A percentile compares a stretch with the other conserved stretches of the same genome.
These are phyloP conservation scores for Omphaloscelis lunosa DNA, from an alignment of 2,888 invertebrate genomes.

Conservation along the genomic window DNA sequence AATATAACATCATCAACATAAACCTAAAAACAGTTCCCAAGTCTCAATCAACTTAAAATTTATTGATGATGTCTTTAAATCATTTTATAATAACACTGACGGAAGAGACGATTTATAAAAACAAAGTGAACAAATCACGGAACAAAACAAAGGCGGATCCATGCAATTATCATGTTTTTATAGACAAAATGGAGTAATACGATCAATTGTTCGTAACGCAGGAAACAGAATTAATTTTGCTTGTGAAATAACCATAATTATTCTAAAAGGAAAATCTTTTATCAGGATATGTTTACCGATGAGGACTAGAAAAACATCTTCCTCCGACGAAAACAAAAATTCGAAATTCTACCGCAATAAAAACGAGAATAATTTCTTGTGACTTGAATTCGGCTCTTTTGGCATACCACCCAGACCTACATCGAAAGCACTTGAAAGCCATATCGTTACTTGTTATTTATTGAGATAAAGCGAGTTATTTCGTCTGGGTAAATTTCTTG, in stretches of 20 bases:
- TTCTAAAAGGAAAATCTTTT: conserved; percentile 30
- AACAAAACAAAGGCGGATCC: conserved; percentile 60
- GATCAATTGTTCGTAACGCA: conserved; percentile 62
- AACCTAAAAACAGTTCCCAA: conserved; percentile 10
- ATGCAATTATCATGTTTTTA: conserved; percentile 68
- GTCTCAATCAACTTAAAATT: conserved; percentile 30
- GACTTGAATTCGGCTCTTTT: conserved; percentile 19
- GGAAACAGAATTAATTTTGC: conserved; percentile 64
- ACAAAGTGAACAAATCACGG: conserved; percentile 59
- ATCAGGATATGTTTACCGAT: conserved; percentile 18
- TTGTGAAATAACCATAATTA: conserved; percentile 56
- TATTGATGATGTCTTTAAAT: conserved; percentile 16
- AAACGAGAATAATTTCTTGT: not conserved
- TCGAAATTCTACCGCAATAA: conserved; percentile 1
- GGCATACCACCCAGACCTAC: conserved; percentile 39
- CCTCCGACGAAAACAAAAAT: not conserved
- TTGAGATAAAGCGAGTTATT: conserved; percentile 43
- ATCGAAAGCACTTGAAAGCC: conserved; percentile 25
- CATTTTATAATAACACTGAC: conserved; percentile 36
- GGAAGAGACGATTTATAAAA: conserved; percentile 42
- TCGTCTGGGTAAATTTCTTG: conserved; percentile 15
- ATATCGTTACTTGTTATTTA: conserved; percentile 50
- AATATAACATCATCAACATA: not conserved
- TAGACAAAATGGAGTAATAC: conserved; percentile 66
- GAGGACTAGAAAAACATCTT: conserved; percentile 9